Evolutionary conservation across 2,113 vertebrate species (phyloP), one percentile per base, ranked within the genome.

Genomic region (Vireo altiloquus): DNA sequence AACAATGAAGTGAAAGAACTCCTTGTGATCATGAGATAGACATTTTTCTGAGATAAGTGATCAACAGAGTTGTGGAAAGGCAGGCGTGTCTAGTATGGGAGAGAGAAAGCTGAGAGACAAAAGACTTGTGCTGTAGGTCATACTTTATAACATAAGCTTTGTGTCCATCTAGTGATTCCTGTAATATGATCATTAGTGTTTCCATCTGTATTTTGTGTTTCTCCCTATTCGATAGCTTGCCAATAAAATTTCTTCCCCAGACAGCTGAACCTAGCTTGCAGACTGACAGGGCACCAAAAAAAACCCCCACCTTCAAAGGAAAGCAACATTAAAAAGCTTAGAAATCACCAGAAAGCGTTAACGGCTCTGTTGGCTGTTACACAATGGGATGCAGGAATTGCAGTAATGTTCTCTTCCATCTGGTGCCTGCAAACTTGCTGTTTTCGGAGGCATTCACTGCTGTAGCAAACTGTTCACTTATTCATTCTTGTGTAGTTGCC

Each of bases 271-370:
- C 57, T 94, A 91, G 72, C 91, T 96, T 82, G 74, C 76, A 87
- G 92, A 72, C 81, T 94, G 97, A 92, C 79, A 80, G 75, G 74
- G 86, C 91, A 97, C 81, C 82, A 49, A 78, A 71, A 56, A 71
- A 5, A 2, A 1, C 31, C 52, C 44, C 82, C 79, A 91, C 87
- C 94, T 95, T 95, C 81, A 95, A 81, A 96, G 64, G 87, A 76
- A 95, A 94, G 77, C 70, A n/a, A 87, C 74, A 86, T 91, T 33
- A 88, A 95, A 96, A 94, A 74, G 44, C 97, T 96, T 56, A 93
- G 91, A 95, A 97, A 97, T 95, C 94, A 94, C 90, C 90, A 96
- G 90, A 81, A 95, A 95, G 92, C 21, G 95, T 96, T 97, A 97
- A 96, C 82, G 81, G 72, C 96, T 92, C 92, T 94, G 69, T 92